These are phyloP conservation scores for Patella caerulea DNA, from an alignment of 2,888 invertebrate species.

Conservation along the genomic window DNA sequence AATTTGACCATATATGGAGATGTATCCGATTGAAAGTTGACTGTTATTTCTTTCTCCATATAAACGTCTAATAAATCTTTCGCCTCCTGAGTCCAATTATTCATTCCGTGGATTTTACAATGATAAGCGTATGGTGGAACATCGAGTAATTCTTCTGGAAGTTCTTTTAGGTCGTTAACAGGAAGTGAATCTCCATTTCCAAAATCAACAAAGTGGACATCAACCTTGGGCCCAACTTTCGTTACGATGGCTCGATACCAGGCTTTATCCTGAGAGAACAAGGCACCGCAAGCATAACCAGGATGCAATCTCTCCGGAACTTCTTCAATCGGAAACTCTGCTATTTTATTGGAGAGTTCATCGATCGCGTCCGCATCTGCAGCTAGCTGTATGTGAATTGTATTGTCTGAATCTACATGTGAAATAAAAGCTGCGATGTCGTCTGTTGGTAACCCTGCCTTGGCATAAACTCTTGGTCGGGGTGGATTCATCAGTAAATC, in stretches of 20 bases:
- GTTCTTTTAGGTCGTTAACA: slow-evolving; percentile 39
- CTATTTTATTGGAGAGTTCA: slow-evolving; percentile 25
- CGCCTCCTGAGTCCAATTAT: slow-evolving; percentile 1
- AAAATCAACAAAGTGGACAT: slow-evolving; percentile 60
- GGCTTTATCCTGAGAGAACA: slow-evolving; percentile 50
- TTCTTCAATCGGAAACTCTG: slow-evolving; percentile 15
- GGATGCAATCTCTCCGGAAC: slow-evolving; percentile 13
- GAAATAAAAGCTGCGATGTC: slow-evolving; percentile 33
- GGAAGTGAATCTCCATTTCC: slow-evolving; percentile 60
- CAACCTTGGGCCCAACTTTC: slow-evolving; percentile 32
- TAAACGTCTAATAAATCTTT: slow-evolving; percentile 24
- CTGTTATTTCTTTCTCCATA: slow-evolving; percentile 27
- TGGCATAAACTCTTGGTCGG: slow-evolving; percentile 15
- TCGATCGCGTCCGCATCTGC: slow-evolving; percentile 26
- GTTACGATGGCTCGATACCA: slow-evolving; percentile 61
- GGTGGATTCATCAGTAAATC: slow-evolving; percentile 16
- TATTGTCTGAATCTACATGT: slow-evolving; percentile 35
- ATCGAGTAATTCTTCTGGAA: slow-evolving; percentile 39
- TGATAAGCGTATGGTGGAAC: slow-evolving; percentile 24
- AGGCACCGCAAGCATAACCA: slow-evolving; percentile 45
- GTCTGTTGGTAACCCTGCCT: slow-evolving; percentile 20
- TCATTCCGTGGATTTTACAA: background rate
- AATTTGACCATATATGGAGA: slow-evolving; percentile 23
- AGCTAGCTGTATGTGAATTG: slow-evolving; percentile 41
- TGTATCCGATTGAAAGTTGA: slow-evolving; percentile 16